phyloP scores from a whole-genome alignment of 2,888 invertebrate species.

The Mactromeris polynyma region DNA sequence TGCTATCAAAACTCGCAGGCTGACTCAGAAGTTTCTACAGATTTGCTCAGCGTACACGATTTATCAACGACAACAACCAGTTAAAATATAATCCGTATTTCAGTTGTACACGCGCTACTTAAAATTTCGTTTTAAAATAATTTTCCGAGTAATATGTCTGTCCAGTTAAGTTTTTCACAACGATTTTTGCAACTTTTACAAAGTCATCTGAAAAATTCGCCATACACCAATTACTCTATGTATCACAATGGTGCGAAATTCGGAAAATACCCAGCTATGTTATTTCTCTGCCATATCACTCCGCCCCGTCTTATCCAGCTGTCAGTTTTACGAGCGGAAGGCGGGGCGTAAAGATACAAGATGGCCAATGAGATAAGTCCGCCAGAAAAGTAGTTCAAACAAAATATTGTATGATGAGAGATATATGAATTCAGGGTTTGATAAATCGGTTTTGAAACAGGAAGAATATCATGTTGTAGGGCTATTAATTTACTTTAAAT shows the following conservation, averaged over 20 bases:
- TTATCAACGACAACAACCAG: background rate
- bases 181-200: background rate
- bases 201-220: background rate
- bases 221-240: slow-evolving; percentile 42
- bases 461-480: slow-evolving; percentile 48
- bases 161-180: background rate
- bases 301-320: slow-evolving; percentile 42
- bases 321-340: slow-evolving; percentile 50
- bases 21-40: background rate
- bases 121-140: background rate
- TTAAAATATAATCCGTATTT: background rate
- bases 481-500: slow-evolving; percentile 53
- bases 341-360: slow-evolving; percentile 24
- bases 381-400: slow-evolving; percentile 31
- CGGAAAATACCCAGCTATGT: slow-evolving; percentile 38
- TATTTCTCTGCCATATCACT: slow-evolving; percentile 22
- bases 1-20: background rate
- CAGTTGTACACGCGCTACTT: background rate
- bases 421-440: slow-evolving; percentile 37
- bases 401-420: slow-evolving; percentile 22
- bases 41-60: background rate
- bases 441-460: slow-evolving; percentile 51
- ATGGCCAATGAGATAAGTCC: slow-evolving; percentile 40
- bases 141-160: background rate
- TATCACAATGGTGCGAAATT: slow-evolving; percentile 41